Percentiles rank a stretch among this genome's conserved stretches.
phyloP scores from a whole-genome alignment of 2,797 vertebrate genomes.

The Galago senegalensis region DNA sequence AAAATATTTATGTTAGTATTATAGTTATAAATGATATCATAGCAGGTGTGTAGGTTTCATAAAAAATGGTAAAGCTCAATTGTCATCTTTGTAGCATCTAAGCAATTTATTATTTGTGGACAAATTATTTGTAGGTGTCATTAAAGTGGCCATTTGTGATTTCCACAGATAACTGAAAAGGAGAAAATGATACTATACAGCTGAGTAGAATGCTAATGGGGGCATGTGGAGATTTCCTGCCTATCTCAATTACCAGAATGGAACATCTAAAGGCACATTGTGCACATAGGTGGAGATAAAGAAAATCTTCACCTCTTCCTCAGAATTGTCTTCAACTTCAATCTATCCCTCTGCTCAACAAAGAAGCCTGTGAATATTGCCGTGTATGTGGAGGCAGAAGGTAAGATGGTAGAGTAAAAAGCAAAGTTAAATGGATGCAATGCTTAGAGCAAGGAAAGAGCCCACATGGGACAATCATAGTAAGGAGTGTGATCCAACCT shows the following conservation, averaged over 20 bases:
- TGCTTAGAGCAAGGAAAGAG: background rate
- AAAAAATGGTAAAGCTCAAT: background rate
- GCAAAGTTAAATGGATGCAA: background rate
- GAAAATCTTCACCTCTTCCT: background rate
- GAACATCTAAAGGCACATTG: background rate
- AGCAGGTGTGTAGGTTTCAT: background rate
- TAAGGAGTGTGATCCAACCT: background rate
- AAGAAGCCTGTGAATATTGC: background rate
- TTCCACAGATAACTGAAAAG: slow-evolving; percentile 21
- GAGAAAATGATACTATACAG: background rate
- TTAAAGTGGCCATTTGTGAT: background rate
- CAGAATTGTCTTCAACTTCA: background rate
- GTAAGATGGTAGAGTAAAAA: background rate
- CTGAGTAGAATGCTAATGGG: background rate
- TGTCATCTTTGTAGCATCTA: background rate
- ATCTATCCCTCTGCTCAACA: background rate
- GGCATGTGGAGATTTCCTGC: background rate
- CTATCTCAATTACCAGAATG: background rate
- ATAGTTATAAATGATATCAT: background rate
- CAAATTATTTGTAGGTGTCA: background rate
- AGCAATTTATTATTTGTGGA: background rate
- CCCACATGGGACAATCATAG: background rate
- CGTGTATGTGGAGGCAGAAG: background rate
- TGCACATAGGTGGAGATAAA: background rate
- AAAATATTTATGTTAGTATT: background rate